These are phyloP conservation scores for Anabacerthia variegaticeps DNA, from an alignment of 2,797 vertebrate species.

Conservation along the genomic window DNA sequence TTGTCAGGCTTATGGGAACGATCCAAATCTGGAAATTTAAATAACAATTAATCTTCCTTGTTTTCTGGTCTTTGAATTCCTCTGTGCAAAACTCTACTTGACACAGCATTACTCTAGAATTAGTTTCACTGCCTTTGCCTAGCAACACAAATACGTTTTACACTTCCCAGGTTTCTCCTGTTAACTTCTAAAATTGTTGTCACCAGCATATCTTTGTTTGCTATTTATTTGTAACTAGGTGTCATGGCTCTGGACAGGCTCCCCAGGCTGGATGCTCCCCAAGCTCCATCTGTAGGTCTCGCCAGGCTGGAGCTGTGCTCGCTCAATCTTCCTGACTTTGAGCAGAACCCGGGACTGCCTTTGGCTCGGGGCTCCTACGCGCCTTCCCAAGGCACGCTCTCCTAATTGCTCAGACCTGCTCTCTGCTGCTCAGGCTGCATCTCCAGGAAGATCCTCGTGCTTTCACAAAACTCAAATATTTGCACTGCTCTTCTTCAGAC, in stretches of 20 bases:
- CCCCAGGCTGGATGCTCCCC: conserved; percentile 13
- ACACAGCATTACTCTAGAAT: conserved; percentile 39
- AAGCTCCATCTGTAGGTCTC: not conserved
- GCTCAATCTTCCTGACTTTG: not conserved
- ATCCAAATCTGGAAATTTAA: conserved; percentile 58
- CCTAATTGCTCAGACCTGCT: not conserved
- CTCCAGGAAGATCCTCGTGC: not conserved
- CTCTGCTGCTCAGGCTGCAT: not conserved
- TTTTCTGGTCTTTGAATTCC: conserved; percentile 55
- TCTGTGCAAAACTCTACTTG: conserved; percentile 13
- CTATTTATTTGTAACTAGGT: conserved; percentile 43
- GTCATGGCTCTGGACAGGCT: not conserved
- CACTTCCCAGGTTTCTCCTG: conserved; percentile 56
- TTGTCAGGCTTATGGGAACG: conserved; percentile 23
- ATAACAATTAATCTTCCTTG: conserved; percentile 50
- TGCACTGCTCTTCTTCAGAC: conserved; percentile 3
- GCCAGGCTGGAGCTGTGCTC: not conserved
- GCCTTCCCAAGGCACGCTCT: not conserved
- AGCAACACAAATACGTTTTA: conserved; percentile 56
- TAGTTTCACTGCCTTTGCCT: conserved; percentile 56
- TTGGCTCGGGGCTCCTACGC: not conserved
- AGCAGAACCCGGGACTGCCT: not conserved
- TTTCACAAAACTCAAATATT: not conserved
- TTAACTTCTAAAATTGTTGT: conserved; percentile 14
- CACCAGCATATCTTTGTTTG: conserved; percentile 8